These are phyloP conservation scores for Sceloporus undulatus DNA, from an alignment of 2,113 vertebrate species.

Conservation along the genomic window DNA sequence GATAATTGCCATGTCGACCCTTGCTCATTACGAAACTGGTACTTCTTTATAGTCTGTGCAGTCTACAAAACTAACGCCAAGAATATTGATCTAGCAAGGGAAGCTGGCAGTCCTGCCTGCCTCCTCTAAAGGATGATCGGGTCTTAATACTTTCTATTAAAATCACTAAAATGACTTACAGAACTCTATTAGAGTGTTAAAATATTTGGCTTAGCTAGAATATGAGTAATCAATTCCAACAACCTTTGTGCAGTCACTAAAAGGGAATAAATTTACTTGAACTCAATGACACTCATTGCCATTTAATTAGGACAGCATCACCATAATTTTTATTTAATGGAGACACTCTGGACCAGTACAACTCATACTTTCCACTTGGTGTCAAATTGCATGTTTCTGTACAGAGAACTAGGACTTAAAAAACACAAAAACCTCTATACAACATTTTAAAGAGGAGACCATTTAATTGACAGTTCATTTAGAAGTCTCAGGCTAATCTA, in stretches of 20 bases:
- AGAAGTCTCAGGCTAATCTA: slow-evolving; percentile 41
- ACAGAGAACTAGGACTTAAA: not conserved
- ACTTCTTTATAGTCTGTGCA: not conserved
- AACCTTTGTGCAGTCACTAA: slow-evolving; percentile 55
- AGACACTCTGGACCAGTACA: slow-evolving; percentile 48
- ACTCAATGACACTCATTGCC: slow-evolving; percentile 53
- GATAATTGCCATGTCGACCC: not conserved
- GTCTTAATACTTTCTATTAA: not conserved
- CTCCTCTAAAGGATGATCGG: not conserved
- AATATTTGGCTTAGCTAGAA: slow-evolving; percentile 56
- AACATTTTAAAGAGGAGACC: not conserved
- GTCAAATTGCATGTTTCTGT: slow-evolving; percentile 57
- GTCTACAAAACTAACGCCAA: not conserved
- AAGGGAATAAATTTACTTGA: slow-evolving; percentile 53
- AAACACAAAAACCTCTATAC: slow-evolving; percentile 29
- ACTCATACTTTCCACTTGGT: slow-evolving; percentile 49
- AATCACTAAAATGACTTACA: slow-evolving; percentile 11
- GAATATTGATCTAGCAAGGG: not conserved
- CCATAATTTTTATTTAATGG: slow-evolving; percentile 42
- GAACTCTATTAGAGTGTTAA: not conserved
- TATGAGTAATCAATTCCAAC: slow-evolving; percentile 46
- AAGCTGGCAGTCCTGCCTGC: not conserved
- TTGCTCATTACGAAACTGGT: not conserved
- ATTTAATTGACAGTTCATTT: slow-evolving; percentile 28
- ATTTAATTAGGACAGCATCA: slow-evolving; percentile 57